Evolutionary conservation across 2,888 invertebrate genomes (phyloP).

Genomic region (Nasonovia ribisnigri): DNA sequence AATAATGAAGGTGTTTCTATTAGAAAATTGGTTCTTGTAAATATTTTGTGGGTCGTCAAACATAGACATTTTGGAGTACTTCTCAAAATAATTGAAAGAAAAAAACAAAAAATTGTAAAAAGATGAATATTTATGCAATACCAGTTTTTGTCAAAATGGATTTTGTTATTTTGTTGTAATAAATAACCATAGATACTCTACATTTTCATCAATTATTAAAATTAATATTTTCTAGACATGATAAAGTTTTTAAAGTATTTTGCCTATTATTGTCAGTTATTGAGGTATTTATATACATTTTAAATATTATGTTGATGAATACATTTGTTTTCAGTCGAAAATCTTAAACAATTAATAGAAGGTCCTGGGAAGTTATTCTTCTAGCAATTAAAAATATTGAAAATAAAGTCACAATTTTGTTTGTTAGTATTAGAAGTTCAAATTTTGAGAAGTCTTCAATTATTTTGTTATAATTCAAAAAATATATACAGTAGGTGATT

Average conservation of each 20-base stretch:
- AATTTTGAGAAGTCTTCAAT: neutral
- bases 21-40: neutral
- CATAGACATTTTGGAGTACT: neutral
- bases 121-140: no score
- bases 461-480: no score
- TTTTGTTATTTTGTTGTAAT: neutral
- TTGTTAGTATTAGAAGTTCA: neutral
- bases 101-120: neutral
- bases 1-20: neutral
- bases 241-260: neutral
- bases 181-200: neutral
- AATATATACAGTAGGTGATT: no score
- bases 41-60: no score
- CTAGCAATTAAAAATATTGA: no score
- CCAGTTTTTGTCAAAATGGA: neutral
- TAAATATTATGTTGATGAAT: neutral
- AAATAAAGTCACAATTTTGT: neutral
- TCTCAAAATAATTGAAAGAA: neutral
- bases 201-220: neutral
- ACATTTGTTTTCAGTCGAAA: neutral
- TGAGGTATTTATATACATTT: neutral
- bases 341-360: neutral
- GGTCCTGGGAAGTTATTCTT: no score
- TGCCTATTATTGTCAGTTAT: neutral
- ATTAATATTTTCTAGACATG: neutral